These are phyloP conservation scores for Coregonus suidteri DNA, from an alignment of 2,797 vertebrate genomes.

Conservation along the genomic window DNA sequence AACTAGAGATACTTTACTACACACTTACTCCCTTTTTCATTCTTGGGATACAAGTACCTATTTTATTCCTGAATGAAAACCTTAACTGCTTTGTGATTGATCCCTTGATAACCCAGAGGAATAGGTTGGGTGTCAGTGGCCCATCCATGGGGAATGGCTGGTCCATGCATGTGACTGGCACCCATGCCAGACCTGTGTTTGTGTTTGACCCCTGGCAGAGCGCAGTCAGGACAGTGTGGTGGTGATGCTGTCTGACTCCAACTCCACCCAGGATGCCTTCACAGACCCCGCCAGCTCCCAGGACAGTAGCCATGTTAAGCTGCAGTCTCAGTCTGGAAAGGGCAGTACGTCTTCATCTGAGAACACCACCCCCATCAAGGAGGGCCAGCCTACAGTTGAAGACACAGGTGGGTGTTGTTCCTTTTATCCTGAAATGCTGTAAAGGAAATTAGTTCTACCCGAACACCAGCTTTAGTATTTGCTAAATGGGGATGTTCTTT, in stretches of 20 bases:
- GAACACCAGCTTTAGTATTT: not conserved
- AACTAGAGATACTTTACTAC: not conserved
- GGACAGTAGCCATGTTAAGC: constrained; percentile 84
- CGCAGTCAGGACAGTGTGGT: constrained; percentile 96
- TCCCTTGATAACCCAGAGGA: constrained; percentile 17
- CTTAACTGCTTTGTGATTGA: not conserved
- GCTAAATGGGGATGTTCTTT: not conserved
- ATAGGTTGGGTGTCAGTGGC: not conserved
- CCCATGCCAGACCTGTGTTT: constrained; percentile 35
- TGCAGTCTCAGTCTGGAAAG: constrained; percentile 80
- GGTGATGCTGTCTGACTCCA: constrained; percentile 94
- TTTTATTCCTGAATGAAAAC: not conserved
- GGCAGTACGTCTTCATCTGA: constrained; percentile 73
- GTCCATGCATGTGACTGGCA: constrained; percentile 11
- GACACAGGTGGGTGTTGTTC: constrained; percentile 78
- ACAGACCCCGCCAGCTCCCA: constrained; percentile 88
- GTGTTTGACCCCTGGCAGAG: constrained; percentile 74
- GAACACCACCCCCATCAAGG: constrained; percentile 75
- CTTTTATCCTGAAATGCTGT: not conserved
- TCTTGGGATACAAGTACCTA: not conserved
- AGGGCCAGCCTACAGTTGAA: constrained; percentile 74
- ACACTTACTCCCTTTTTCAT: not conserved
- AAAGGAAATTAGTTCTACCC: not conserved
- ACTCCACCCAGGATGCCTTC: constrained; percentile 96
- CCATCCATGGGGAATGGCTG: not conserved